Base-by-base conservation (phyloP, 2,113 vertebrate genomes). In the Lipotes vexillifer region DNA sequence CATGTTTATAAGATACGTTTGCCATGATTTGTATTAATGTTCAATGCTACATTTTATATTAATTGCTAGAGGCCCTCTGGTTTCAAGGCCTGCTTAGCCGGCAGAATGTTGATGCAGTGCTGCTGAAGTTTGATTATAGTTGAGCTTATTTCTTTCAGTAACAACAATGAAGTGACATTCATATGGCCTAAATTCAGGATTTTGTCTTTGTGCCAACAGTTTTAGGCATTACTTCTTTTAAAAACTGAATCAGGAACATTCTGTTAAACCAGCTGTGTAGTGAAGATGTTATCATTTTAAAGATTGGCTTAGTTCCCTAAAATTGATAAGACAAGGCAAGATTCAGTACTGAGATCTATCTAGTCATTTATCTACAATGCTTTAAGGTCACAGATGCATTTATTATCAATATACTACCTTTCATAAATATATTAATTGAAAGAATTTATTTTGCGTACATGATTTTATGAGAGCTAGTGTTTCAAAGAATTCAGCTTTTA, bases 131-230 rank as follows among this genome's bases (percentile, higher is more conserved):
- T 99, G 98, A 98, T 98, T 98, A 98, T 96, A 97, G 98, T 98
- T 95, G 98, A 98, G 98, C 98, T 98, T 98, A 95, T 97, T 97
- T 98, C 98, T 98, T 99, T 99, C 98, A 98, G 88, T 97, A 97
- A 89, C 98, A 98, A 99, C 99, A 99, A 99, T 99, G 98, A 98
- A 98, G 97, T 98, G 98, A 98, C 98, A 98, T 98, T 99, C 98
- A 96, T 98, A 98, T 97, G 96, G 98, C 98, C 98, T 99, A 98
- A 98, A 98, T 99, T 99, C 98, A 98, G 98, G 98, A 97, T 97
- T 98, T 97, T 97, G 92, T 97, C 95, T 95, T 95, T 94, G 94
- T 97, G 98, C 99, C 98, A 99, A 98, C 95, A 96, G 87, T 98
- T 98, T 98, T 97, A 97, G 98, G 97, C 98, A 98, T 98, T 98